A percentile compares a stretch with the other conserved stretches of the same genome.
Conservation (phyloP, 2,797 vertebrate genomes). For the Gallirallus australis region DNA sequence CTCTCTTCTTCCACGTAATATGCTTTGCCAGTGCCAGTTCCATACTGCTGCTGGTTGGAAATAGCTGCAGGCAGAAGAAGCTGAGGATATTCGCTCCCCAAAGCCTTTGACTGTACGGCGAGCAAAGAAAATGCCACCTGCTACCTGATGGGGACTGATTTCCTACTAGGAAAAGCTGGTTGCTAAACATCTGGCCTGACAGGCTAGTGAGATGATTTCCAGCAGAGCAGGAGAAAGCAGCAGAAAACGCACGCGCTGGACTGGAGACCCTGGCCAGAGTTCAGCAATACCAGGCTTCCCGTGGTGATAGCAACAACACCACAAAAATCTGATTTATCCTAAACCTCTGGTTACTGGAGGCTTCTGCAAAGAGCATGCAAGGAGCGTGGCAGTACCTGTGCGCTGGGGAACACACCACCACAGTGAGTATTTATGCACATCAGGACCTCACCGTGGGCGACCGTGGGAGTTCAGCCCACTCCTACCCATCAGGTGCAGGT, state of each 20-base stretch:
- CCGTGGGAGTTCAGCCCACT: neutral
- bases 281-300: conserved; percentile 23
- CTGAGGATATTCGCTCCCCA: neutral
- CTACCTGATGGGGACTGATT: conserved; percentile 44
- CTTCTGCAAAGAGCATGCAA: neutral
- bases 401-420: neutral
- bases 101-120: conserved; percentile 2
- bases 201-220: neutral
- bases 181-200: conserved; percentile 58
- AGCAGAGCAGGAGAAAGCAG: conserved; percentile 32
- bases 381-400: neutral
- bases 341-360: neutral
- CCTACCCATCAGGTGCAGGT: neutral
- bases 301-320: neutral
- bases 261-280: conserved; percentile 13
- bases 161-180: conserved; percentile 27
- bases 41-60: conserved; percentile 16
- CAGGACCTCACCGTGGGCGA: neutral
- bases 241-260: neutral
- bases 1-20: conserved; percentile 32
- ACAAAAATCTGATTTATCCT: neutral
- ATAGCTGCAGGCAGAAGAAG: neutral
- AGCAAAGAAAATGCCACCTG: conserved; percentile 48
- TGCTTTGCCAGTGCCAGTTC: neutral
- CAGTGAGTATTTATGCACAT: neutral